Evolutionary conservation across 2,888 invertebrate genomes (phyloP).

Genomic region (Callimorpha dominula): DNA sequence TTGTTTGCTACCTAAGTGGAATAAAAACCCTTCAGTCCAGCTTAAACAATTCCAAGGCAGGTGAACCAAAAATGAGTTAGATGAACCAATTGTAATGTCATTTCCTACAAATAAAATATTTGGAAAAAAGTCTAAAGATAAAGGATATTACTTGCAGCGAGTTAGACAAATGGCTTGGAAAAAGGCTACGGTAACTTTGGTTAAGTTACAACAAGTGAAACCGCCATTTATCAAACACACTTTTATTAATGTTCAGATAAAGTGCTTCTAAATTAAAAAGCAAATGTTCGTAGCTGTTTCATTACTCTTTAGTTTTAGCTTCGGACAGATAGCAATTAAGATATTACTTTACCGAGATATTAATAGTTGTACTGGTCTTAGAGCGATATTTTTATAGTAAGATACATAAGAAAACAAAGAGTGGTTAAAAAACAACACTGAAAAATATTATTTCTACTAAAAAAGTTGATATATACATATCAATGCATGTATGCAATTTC

Average conservation of each 20-base stretch:
- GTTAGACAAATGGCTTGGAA: constrained; percentile 39
- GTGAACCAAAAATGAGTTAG: background rate
- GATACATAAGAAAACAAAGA: background rate
- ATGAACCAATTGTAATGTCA: background rate
- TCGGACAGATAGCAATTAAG: constrained; percentile 14
- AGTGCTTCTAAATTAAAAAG: constrained; percentile 24
- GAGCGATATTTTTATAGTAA: background rate
- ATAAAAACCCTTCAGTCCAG: background rate
- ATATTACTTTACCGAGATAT: constrained; percentile 8
- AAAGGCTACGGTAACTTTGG: constrained; percentile 33
- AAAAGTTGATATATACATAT: too few species aligned
- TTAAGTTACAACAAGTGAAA: constrained; percentile 36
- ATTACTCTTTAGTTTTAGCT: constrained; percentile 14
- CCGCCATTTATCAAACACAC: constrained; percentile 45
- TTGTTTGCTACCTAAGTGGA: background rate
- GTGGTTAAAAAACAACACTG: too few species aligned
- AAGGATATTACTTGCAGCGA: constrained; percentile 14
- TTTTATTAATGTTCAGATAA: constrained; percentile 41
- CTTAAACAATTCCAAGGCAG: background rate
- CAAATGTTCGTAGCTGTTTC: constrained; percentile 7
- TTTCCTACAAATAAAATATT: background rate
- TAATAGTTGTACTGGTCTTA: background rate
- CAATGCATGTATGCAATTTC: too few species aligned
- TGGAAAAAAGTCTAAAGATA: constrained; percentile 6
- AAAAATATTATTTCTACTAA: too few species aligned